phyloP scores from a whole-genome alignment of 30 jellyfish, hydroid and myxozoan species.

The Chironex yamaguchii region DNA sequence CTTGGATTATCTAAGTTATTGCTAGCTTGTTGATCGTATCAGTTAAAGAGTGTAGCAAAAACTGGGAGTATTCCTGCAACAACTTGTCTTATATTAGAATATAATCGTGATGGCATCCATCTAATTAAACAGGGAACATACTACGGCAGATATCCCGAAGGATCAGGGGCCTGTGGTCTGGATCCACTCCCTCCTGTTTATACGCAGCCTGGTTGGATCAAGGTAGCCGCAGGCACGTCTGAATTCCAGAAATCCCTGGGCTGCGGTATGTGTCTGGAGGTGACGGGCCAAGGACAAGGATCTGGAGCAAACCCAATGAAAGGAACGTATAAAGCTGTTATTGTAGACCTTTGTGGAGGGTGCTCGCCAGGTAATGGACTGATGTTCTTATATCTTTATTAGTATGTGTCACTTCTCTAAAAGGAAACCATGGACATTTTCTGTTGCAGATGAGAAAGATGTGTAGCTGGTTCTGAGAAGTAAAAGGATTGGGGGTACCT shows the following conservation, averaged over 20 bases:
- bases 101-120: no score
- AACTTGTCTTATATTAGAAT: no score
- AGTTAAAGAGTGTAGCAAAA: no score
- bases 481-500: no score
- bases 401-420: no score
- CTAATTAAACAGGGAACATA: slow-evolving; percentile 58
- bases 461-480: no score
- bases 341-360: slow-evolving; percentile 78
- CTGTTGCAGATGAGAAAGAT: no score
- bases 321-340: slow-evolving; percentile 69
- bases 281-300: slow-evolving; percentile 72
- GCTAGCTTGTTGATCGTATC: no score
- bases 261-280: slow-evolving; percentile 74
- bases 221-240: slow-evolving; percentile 89
- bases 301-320: slow-evolving; percentile 48
- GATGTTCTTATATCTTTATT: no score
- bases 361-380: slow-evolving; percentile 80
- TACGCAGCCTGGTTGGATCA: slow-evolving; percentile 76
- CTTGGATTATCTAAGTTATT: no score
- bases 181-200: slow-evolving; percentile 74
- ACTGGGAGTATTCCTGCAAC: no score
- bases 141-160: slow-evolving; percentile 80
- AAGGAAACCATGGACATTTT: no score
- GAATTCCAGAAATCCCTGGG: slow-evolving; percentile 62
- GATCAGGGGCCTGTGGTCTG: slow-evolving; percentile 78